Conservation (phyloP, 2,113 vertebrate species). For the Rafetus swinhoei region DNA sequence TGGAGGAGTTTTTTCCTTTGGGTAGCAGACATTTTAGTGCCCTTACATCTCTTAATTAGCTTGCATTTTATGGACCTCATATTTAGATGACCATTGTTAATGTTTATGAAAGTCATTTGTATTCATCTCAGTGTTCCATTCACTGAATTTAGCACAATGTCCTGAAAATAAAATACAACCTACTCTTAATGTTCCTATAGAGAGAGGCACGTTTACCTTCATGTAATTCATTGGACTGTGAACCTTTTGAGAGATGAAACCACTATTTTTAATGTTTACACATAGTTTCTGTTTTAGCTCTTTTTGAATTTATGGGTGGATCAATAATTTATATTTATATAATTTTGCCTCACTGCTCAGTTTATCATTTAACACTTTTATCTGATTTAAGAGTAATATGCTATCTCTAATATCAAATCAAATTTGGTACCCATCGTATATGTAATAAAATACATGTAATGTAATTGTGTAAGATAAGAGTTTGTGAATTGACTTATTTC, state of each 20-base stretch:
- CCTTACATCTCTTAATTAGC: not conserved
- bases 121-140: not conserved
- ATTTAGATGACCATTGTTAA: not conserved
- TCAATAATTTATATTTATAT: conserved; percentile 42
- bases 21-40: not conserved
- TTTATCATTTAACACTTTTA: conserved; percentile 50
- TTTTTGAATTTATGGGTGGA: conserved; percentile 43
- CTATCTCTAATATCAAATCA: not conserved
- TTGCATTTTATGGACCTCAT: not conserved
- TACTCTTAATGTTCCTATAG: not conserved
- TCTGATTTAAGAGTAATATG: conserved; percentile 15
- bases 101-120: not conserved
- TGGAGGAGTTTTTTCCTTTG: conserved; percentile 1
- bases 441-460: conserved; percentile 4
- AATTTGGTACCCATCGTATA: conserved; percentile 5
- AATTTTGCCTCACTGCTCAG: not conserved
- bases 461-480: conserved; percentile 24
- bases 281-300: not conserved
- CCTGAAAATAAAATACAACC: not conserved
- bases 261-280: conserved; percentile 10
- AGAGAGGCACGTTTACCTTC: conserved; percentile 36
- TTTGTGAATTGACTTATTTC: conserved; percentile 29
- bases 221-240: not conserved
- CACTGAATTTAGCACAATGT: not conserved
- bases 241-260: conserved; percentile 12